A percentile compares a stretch with the other conserved stretches of the same genome.
Evolutionary conservation across 2,888 invertebrate genomes (phyloP).

Genomic region (Petrophora chlorosata): DNA sequence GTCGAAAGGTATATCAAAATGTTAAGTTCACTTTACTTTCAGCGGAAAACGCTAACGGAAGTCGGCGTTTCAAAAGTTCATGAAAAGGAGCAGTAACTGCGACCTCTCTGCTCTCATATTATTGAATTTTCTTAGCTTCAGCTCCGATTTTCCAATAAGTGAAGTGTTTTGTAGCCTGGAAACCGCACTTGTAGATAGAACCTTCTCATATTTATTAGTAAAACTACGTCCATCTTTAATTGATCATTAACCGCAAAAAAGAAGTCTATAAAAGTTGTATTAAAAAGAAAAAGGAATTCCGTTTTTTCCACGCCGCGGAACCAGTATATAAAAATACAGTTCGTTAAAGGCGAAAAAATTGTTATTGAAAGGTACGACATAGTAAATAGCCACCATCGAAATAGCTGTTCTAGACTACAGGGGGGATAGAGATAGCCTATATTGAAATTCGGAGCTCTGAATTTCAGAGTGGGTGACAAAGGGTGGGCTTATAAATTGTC

Average conservation of each 20-base stretch:
- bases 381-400: too few relatives aligned
- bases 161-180: conserved; percentile 50
- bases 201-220: conserved; percentile 10
- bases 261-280: background rate
- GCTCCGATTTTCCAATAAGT: conserved; percentile 59
- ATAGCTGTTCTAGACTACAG: conserved; percentile 10
- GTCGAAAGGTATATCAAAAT: too few relatives aligned
- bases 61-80: background rate
- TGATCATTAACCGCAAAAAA: conserved; percentile 8
- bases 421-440: background rate
- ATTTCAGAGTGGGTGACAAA: conserved; percentile 32
- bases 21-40: background rate
- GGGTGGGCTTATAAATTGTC: conserved; percentile 51
- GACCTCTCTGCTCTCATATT: conserved; percentile 47
- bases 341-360: conserved; percentile 14
- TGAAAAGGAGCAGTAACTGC: conserved; percentile 24
- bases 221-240: conserved; percentile 10
- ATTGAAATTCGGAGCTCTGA: conserved; percentile 18
- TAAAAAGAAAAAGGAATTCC: background rate
- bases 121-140: conserved; percentile 60
- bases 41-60: too few relatives aligned
- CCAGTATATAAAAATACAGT: background rate
- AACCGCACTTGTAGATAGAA: conserved; percentile 27
- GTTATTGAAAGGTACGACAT: conserved; percentile 19
- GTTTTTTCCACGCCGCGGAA: background rate